Conservation (phyloP, 2,113 vertebrate genomes). For the Phalacrocorax carbo region DNA sequence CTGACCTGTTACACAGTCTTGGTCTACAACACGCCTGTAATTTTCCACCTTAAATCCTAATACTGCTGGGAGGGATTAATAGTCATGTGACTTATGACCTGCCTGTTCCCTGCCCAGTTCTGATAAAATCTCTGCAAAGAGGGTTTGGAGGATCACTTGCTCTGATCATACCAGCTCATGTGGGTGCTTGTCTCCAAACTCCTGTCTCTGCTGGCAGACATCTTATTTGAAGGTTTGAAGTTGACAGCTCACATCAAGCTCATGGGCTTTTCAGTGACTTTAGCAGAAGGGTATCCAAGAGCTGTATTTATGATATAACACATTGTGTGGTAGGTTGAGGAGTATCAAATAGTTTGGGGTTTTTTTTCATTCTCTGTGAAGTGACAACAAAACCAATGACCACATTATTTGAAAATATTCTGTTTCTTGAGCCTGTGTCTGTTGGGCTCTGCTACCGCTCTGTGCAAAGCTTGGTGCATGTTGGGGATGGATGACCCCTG, state of each 20-base stretch:
- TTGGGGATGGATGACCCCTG: not conserved
- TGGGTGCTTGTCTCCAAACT: not conserved
- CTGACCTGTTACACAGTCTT: not conserved
- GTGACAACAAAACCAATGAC: not conserved
- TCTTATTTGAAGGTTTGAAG: not conserved
- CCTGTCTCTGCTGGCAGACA: not conserved
- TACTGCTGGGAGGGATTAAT: not conserved
- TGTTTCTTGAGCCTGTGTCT: not conserved
- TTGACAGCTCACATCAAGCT: not conserved
- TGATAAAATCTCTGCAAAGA: constrained; percentile 8
- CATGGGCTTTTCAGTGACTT: not conserved
- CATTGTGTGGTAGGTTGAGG: not conserved
- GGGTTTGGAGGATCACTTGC: not conserved
- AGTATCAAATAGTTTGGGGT: not conserved
- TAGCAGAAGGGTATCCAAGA: not conserved
- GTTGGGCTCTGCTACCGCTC: not conserved
- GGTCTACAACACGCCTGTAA: not conserved
- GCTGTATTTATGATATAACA: not conserved
- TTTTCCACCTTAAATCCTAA: not conserved
- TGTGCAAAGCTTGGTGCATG: accelerated
- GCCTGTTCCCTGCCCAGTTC: not conserved
- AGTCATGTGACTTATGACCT: not conserved
- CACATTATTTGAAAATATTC: not conserved
- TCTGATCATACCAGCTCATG: not conserved
- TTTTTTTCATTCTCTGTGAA: not conserved